These are phyloP conservation scores for Pogonus chalceus DNA, from an alignment of 1,140 invertebrate species.

Conservation along the genomic window DNA sequence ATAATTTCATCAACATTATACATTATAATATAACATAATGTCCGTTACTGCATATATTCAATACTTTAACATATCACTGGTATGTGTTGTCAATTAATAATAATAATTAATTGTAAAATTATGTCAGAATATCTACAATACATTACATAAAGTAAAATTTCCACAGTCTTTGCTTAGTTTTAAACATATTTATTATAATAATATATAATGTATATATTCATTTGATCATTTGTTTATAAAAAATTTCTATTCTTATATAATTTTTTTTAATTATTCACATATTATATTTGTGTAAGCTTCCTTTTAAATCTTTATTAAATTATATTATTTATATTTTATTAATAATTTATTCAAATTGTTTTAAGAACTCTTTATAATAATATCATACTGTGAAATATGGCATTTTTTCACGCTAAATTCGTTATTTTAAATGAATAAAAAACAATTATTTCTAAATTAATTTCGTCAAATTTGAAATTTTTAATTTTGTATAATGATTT, in stretches of 20 bases:
- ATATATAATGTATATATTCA: slow-evolving; percentile 5
- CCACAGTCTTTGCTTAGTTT: slow-evolving; percentile 3
- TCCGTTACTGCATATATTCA: neutral
- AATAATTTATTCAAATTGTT: too few species aligned
- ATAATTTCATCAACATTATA: neutral
- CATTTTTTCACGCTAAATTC: too few species aligned
- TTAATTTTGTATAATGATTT: too few species aligned
- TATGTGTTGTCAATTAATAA: neutral
- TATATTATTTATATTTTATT: too few species aligned
- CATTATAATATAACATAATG: neutral
- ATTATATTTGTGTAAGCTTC: too few species aligned
- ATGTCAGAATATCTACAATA: neutral
- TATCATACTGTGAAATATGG: too few species aligned
- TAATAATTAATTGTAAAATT: neutral
- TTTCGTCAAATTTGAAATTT: too few species aligned
- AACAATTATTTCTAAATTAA: too few species aligned
- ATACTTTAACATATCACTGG: slow-evolving; percentile 6
- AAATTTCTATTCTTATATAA: neutral
- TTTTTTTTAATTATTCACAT: neutral
- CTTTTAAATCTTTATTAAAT: too few species aligned
- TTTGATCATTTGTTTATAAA: slow-evolving; percentile 8
- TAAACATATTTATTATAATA: slow-evolving; percentile 2
- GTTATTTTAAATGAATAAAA: too few species aligned
- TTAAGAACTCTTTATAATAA: too few species aligned
- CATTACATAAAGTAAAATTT: neutral